Evolutionary conservation across 2,113 vertebrate genomes (phyloP).

Genomic region (Triplophysa rosa): DNA sequence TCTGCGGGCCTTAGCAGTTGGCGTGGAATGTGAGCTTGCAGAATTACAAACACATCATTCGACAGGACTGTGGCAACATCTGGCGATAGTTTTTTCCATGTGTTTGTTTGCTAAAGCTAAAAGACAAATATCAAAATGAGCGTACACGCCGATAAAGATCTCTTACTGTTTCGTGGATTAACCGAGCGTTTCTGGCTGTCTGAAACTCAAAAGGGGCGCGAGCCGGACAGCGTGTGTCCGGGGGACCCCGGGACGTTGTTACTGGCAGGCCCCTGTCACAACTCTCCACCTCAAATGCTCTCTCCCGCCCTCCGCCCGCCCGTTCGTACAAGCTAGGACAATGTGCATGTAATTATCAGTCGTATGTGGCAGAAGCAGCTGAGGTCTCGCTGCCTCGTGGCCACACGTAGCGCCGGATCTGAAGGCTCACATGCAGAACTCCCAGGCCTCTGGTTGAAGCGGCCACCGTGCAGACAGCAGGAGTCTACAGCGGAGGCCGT

Average conservation of each 20-base stretch:
- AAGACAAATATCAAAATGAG: conserved; percentile 34
- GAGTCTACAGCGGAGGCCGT: neutral
- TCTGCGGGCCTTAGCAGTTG: conserved; percentile 39
- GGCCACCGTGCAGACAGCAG: conserved; percentile 13
- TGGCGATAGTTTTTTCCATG: conserved; percentile 42
- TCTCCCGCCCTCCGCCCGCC: conserved; percentile 15
- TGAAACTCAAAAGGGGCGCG: conserved; percentile 14
- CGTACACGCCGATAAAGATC: conserved; percentile 30
- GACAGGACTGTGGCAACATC: conserved; percentile 51
- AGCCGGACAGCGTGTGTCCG: conserved; percentile 26
- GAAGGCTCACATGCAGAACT: conserved; percentile 15
- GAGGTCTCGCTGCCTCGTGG: conserved; percentile 22
- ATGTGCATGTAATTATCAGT: conserved; percentile 57
- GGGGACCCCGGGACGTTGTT: conserved; percentile 37
- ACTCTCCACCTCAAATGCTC: conserved; percentile 33
- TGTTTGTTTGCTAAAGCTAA: conserved; percentile 46
- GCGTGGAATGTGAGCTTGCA: conserved; percentile 36
- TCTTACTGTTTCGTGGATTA: conserved; percentile 29
- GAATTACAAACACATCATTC: conserved; percentile 48
- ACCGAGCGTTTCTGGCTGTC: conserved; percentile 8
- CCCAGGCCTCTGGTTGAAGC: neutral
- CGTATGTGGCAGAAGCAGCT: conserved; percentile 40
- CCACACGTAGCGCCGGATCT: conserved; percentile 8
- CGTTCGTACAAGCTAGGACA: conserved; percentile 45
- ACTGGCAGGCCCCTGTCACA: conserved; percentile 32